Evolutionary conservation across 2,888 invertebrate genomes (phyloP).

Genomic region (Thera britannica): DNA sequence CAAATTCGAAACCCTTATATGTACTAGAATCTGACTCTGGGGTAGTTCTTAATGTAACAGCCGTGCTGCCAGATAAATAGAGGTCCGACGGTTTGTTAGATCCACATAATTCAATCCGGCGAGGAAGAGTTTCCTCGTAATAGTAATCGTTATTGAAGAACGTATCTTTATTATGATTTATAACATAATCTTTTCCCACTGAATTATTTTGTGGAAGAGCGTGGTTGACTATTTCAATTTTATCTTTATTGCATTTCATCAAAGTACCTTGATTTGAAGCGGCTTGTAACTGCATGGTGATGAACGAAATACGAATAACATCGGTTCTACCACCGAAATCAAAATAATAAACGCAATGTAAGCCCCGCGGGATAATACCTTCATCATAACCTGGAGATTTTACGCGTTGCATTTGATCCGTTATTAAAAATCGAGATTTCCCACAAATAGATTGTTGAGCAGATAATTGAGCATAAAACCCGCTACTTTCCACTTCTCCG

Average conservation of each 20-base stretch:
- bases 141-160: conserved; percentile 52
- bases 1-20: conserved; percentile 88
- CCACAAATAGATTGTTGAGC: conserved; percentile 72
- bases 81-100: conserved; percentile 57
- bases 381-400: conserved; percentile 65
- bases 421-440: conserved; percentile 49
- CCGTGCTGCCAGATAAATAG: conserved; percentile 57
- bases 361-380: conserved; percentile 62
- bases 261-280: conserved; percentile 36
- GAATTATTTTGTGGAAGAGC: conserved; percentile 50
- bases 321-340: conserved; percentile 43
- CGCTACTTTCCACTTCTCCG: conserved; percentile 83
- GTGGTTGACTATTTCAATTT: conserved; percentile 58
- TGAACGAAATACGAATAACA: conserved; percentile 57
- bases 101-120: conserved; percentile 60
- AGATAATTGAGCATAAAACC: conserved; percentile 86
- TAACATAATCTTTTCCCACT: conserved; percentile 60
- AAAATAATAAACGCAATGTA: conserved; percentile 67
- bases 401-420: conserved; percentile 49
- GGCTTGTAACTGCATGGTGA: conserved; percentile 60
- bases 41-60: conserved; percentile 62
- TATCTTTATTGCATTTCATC: conserved; percentile 65
- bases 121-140: conserved; percentile 47
- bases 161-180: conserved; percentile 49
- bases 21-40: conserved; percentile 48